Evolutionary conservation across 2,797 vertebrate genomes (phyloP).

Genomic region (Steatocranus sp.): DNA sequence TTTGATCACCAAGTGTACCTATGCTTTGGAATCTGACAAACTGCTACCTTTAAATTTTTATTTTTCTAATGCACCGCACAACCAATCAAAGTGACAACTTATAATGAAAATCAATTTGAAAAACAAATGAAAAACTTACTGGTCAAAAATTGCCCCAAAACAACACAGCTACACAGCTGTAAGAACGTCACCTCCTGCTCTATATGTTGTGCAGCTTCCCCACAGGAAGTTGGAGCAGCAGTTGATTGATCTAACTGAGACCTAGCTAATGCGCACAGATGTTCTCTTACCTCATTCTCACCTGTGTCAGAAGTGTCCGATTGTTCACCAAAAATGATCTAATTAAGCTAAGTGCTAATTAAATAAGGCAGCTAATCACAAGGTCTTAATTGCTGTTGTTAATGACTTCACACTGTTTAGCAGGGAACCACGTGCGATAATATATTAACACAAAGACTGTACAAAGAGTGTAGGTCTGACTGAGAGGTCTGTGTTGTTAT

Average conservation of each 20-base stretch:
- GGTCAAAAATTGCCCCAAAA: background rate
- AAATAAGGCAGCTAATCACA: constrained; percentile 55
- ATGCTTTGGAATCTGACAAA: background rate
- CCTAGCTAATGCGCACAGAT: background rate
- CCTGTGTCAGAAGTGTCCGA: constrained; percentile 1
- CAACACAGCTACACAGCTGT: background rate
- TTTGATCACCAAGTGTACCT: background rate
- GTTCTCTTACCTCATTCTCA: background rate
- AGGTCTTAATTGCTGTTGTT: constrained; percentile 34
- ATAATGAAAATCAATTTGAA: background rate
- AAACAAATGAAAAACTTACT: accelerated
- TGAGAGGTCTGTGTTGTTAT: constrained; percentile 15
- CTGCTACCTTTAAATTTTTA: background rate
- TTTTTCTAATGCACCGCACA: background rate
- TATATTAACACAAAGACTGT: background rate
- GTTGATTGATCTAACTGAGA: background rate
- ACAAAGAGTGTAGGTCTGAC: background rate
- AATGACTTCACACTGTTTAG: constrained; percentile 17
- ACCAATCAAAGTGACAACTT: background rate
- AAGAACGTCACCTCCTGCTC: background rate
- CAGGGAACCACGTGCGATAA: background rate
- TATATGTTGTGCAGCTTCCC: background rate
- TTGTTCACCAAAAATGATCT: background rate
- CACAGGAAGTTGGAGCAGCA: background rate
- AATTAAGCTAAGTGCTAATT: constrained; percentile 48